These are phyloP conservation scores for Hanleya hanleyi DNA, from an alignment of 2,888 invertebrate species.

Conservation along the genomic window DNA sequence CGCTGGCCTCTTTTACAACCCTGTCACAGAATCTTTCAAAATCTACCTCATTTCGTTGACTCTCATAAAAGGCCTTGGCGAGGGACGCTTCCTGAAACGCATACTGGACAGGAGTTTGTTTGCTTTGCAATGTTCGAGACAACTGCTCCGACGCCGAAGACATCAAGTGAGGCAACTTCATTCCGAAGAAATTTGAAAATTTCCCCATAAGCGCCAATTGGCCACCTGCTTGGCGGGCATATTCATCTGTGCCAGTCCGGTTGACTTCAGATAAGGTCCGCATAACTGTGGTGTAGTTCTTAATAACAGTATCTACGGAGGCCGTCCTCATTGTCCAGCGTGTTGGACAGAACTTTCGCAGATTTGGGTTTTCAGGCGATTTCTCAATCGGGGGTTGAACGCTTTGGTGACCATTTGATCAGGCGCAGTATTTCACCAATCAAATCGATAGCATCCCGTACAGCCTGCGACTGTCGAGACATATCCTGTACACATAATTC, in stretches of 20 bases:
- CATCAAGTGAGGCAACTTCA: constrained; percentile 24
- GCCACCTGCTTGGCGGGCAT: constrained; percentile 28
- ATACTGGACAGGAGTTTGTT: constrained; percentile 22
- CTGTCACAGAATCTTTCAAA: constrained; percentile 17
- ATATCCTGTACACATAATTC: constrained; percentile 24
- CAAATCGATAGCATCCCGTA: constrained; percentile 31
- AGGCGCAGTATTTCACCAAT: constrained; percentile 29
- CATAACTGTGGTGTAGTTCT: constrained; percentile 26
- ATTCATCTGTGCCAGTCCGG: constrained; percentile 19
- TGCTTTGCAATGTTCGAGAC: constrained; percentile 25
- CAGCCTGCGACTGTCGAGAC: constrained; percentile 16
- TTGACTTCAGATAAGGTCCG: constrained; percentile 27
- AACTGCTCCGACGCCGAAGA: constrained; percentile 31
- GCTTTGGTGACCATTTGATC: constrained; percentile 30
- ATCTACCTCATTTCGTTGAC: constrained; percentile 21
- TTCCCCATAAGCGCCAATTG: constrained; percentile 23
- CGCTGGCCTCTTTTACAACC: constrained; percentile 1
- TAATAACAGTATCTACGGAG: constrained; percentile 17
- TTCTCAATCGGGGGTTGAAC: constrained; percentile 19
- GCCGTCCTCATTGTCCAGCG: constrained; percentile 33
- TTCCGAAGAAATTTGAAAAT: constrained; percentile 28
- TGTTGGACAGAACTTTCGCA: constrained; percentile 33
- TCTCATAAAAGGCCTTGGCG: constrained; percentile 9
- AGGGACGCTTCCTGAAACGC: neutral
- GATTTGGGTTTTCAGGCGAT: constrained; percentile 5